phyloP scores from a whole-genome alignment of 2,888 invertebrate species.

The Zhengitettix transpicula region DNA sequence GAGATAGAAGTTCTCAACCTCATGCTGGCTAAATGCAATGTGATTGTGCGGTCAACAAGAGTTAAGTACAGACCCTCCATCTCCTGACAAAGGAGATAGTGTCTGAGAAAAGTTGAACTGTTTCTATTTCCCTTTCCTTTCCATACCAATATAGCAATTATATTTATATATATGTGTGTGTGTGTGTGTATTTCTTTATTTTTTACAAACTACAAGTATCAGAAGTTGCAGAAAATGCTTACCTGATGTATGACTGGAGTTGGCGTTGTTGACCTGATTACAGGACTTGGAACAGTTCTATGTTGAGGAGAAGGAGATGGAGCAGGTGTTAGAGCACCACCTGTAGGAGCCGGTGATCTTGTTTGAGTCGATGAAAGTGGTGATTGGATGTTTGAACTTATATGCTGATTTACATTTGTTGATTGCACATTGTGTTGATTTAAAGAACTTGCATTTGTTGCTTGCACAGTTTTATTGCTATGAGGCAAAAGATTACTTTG shows the following conservation, averaged over 20 bases:
- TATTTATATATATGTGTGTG: no score
- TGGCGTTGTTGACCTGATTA: slow-evolving; percentile 13
- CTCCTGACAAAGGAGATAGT: no score
- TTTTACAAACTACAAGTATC: no score
- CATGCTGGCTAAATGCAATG: no score
- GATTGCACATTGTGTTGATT: background rate
- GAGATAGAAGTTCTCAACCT: no score
- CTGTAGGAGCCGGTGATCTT: background rate
- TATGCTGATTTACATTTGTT: background rate
- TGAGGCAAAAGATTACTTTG: no score
- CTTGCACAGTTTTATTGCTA: background rate
- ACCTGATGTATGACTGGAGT: slow-evolving; percentile 16
- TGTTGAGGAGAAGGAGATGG: slow-evolving; percentile 11
- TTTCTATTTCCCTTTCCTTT: no score
- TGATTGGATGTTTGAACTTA: background rate
- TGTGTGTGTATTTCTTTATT: no score
- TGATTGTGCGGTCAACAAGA: no score
- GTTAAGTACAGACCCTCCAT: no score
- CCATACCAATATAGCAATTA: no score
- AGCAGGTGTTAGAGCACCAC: slow-evolving; percentile 11
- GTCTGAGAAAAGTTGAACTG: no score
- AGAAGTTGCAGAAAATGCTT: background rate
- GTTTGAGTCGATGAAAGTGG: background rate
- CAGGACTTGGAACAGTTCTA: slow-evolving; percentile 15
- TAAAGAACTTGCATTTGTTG: background rate